Percentiles rank a stretch among this genome's conserved stretches.
Conservation (phyloP, 2,113 vertebrate species). For the Nibea albiflora region DNA sequence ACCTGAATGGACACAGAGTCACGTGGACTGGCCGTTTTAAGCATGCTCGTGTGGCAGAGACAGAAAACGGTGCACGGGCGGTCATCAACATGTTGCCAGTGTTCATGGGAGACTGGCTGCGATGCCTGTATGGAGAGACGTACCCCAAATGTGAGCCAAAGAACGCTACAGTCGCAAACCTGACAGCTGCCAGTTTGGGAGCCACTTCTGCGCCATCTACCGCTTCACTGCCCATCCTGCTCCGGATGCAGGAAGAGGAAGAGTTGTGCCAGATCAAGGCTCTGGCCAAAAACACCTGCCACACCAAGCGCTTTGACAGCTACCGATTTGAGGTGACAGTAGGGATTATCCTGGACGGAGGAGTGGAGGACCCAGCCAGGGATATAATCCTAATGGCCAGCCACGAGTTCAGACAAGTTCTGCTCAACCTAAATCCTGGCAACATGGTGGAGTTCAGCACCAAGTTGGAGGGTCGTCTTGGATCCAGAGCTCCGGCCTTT, state of each 20-base stretch:
- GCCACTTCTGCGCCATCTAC: not conserved
- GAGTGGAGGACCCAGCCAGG: slow-evolving; percentile 86
- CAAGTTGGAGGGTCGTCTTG: slow-evolving; percentile 93
- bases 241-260: slow-evolving; percentile 84
- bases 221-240: slow-evolving; percentile 44
- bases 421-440: slow-evolving; percentile 90
- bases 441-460: slow-evolving; percentile 95
- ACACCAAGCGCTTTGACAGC: slow-evolving; percentile 94
- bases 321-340: slow-evolving; percentile 94
- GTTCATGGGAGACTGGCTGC: slow-evolving; percentile 93
- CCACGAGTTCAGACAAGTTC: slow-evolving; percentile 91
- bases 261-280: slow-evolving; percentile 92
- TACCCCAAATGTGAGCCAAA: slow-evolving; percentile 90
- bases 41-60: slow-evolving; percentile 90
- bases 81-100: slow-evolving; percentile 93
- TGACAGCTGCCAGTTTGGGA: slow-evolving; percentile 28
- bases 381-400: slow-evolving; percentile 94
- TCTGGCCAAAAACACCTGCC: slow-evolving; percentile 91
- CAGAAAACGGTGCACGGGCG: slow-evolving; percentile 94
- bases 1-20: slow-evolving; percentile 94
- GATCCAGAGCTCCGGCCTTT: slow-evolving; percentile 91
- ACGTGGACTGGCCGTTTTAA: slow-evolving; percentile 94
- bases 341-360: slow-evolving; percentile 84
- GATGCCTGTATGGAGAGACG: slow-evolving; percentile 93
- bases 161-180: slow-evolving; percentile 66